Conservation (phyloP, 37 sponge, comb jelly and placozoan genomes). For the Haliclona indistincta region DNA sequence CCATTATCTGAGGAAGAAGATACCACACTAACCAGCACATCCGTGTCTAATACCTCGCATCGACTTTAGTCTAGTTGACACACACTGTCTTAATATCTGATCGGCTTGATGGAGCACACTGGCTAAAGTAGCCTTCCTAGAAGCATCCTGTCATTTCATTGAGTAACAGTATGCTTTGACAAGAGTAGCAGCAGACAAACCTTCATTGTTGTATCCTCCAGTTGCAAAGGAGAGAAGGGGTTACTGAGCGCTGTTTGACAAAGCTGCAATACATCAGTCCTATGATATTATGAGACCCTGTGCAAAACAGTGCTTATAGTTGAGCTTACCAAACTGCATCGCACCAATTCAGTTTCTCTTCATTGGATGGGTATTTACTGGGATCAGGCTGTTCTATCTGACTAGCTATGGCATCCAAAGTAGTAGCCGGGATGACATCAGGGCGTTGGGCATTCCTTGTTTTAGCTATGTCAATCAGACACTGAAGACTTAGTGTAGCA, state of each 20-base stretch:
- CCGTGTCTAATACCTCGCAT: slow-evolving; percentile 8
- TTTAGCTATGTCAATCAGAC: slow-evolving; percentile 39
- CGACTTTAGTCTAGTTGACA: slow-evolving; percentile 27
- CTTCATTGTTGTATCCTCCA: slow-evolving; percentile 16
- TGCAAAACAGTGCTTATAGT: neutral
- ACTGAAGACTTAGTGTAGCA: slow-evolving; percentile 49
- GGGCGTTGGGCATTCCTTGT: slow-evolving; percentile 48
- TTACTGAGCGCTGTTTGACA: slow-evolving; percentile 6
- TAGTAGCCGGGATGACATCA: slow-evolving; percentile 58
- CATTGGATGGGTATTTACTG: neutral
- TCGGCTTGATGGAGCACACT: slow-evolving; percentile 81
- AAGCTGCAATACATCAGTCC: slow-evolving; percentile 1
- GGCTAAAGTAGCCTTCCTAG: slow-evolving; percentile 26
- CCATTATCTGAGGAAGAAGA: too few relatives aligned
- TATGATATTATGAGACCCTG: neutral
- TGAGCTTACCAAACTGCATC: slow-evolving; percentile 9
- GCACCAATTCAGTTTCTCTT: neutral
- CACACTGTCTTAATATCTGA: slow-evolving; percentile 66
- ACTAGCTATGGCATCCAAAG: slow-evolving; percentile 50
- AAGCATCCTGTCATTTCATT: slow-evolving; percentile 8
- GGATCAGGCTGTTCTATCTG: slow-evolving; percentile 62
- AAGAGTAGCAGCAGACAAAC: neutral
- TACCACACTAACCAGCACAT: too few relatives aligned
- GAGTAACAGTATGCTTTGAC: neutral
- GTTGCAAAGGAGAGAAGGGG: slow-evolving; percentile 23